These are phyloP conservation scores for Hemibagrus guttatus DNA, from an alignment of 2,797 vertebrate species.

Conservation along the genomic window DNA sequence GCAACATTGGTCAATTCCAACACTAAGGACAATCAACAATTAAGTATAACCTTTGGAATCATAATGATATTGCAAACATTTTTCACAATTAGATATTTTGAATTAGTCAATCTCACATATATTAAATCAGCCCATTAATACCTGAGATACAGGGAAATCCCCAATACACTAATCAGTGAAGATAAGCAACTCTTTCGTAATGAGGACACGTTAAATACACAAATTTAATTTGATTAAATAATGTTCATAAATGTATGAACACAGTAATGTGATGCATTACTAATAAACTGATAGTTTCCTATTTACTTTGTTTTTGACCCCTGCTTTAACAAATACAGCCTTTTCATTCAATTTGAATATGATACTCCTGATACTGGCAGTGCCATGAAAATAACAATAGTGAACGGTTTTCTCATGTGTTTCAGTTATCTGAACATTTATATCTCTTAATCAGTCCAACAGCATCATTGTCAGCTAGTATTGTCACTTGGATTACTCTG, in stretches of 20 bases:
- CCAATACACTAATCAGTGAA: neutral
- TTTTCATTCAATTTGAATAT: neutral
- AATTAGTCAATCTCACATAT: neutral
- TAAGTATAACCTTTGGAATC: neutral
- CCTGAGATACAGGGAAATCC: neutral
- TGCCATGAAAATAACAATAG: neutral
- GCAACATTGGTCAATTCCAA: too few relatives aligned
- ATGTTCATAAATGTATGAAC: neutral
- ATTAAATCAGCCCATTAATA: neutral
- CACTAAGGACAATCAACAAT: too few relatives aligned
- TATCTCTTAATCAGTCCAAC: too few relatives aligned
- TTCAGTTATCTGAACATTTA: too few relatives aligned
- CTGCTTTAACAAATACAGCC: neutral
- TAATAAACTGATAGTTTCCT: neutral
- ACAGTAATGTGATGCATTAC: neutral
- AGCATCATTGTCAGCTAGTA: neutral
- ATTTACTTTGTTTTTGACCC: neutral
- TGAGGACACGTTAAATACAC: neutral
- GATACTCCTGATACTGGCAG: neutral
- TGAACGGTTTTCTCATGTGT: too few relatives aligned
- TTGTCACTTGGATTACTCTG: neutral
- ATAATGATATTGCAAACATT: neutral
- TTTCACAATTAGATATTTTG: neutral
- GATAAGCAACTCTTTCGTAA: neutral
- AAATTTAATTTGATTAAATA: neutral